Percentiles rank a stretch among this genome's conserved stretches.
These are phyloP conservation scores for Poliocrania exsul DNA, from an alignment of 2,797 vertebrate genomes.

Conservation along the genomic window DNA sequence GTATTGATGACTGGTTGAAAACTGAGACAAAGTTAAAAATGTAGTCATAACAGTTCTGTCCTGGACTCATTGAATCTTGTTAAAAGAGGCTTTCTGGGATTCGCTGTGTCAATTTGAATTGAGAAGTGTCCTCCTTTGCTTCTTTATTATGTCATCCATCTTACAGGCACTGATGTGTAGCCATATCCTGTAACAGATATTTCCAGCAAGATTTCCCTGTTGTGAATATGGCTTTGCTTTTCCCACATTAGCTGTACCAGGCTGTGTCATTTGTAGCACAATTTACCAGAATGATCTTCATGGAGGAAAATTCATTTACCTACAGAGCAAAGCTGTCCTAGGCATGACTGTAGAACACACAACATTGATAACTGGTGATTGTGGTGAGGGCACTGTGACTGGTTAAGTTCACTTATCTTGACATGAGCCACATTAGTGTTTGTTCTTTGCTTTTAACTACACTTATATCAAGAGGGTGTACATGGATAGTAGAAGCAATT, in stretches of 20 bases:
- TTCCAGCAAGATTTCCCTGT: background rate
- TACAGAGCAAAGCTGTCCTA: background rate
- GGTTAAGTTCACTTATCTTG: background rate
- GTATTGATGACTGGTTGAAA: background rate
- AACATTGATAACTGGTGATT: fast-evolving
- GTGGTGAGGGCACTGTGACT: fast-evolving
- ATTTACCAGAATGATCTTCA: background rate
- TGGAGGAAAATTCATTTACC: background rate
- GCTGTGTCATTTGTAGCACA: background rate
- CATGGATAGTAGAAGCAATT: background rate
- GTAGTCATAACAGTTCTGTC: background rate
- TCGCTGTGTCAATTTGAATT: background rate
- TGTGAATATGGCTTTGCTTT: background rate
- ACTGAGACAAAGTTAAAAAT: background rate
- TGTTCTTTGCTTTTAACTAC: background rate
- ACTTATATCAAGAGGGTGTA: background rate
- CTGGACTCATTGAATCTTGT: background rate
- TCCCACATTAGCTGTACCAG: background rate
- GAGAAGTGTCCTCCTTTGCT: background rate
- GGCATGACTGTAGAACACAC: background rate
- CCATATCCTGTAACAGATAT: background rate
- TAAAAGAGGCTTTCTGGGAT: conserved; percentile 21
- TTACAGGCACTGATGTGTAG: background rate
- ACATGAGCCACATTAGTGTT: background rate
- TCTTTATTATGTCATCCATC: conserved; percentile 7